These are phyloP conservation scores for Phrixothrix hirtus DNA, from an alignment of 2,888 invertebrate genomes.

Conservation along the genomic window DNA sequence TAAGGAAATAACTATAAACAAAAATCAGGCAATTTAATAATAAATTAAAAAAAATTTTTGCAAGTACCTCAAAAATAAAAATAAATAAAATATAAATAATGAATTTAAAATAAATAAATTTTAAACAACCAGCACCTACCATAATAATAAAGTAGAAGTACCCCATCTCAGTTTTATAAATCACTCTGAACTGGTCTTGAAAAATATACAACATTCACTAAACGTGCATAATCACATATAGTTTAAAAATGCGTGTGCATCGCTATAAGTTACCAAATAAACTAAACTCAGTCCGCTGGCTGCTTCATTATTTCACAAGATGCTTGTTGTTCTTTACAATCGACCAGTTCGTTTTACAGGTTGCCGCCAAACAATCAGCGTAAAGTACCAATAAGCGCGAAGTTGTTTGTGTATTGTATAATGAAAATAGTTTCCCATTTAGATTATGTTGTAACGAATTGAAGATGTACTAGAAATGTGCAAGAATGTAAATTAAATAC, in stretches of 20 bases:
- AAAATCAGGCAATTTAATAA: neutral
- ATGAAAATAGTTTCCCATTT: conserved; percentile 13
- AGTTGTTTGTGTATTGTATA: conserved; percentile 13
- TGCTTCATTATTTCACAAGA: conserved; percentile 51
- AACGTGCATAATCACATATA: conserved; percentile 19
- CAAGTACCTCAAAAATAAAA: neutral
- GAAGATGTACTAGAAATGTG: conserved; percentile 26
- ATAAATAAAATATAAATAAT: neutral
- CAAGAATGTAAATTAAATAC: conserved; percentile 14
- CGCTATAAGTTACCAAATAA: conserved; percentile 52
- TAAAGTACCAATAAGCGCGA: conserved; percentile 8
- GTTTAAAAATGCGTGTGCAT: conserved; percentile 50
- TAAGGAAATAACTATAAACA: no score
- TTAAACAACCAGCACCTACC: neutral
- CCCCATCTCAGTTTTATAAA: neutral
- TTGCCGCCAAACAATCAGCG: conserved; percentile 7
- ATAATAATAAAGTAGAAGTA: neutral
- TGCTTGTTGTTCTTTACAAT: conserved; percentile 38
- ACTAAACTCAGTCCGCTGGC: conserved; percentile 49
- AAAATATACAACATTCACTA: conserved; percentile 11
- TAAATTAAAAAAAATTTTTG: no score
- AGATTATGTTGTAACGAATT: conserved; percentile 11
- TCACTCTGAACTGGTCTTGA: conserved; percentile 7
- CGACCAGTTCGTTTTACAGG: conserved; percentile 21
- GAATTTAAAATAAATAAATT: neutral